Conservation (phyloP, 2,888 invertebrate species). For the Eupithecia vulgata region DNA sequence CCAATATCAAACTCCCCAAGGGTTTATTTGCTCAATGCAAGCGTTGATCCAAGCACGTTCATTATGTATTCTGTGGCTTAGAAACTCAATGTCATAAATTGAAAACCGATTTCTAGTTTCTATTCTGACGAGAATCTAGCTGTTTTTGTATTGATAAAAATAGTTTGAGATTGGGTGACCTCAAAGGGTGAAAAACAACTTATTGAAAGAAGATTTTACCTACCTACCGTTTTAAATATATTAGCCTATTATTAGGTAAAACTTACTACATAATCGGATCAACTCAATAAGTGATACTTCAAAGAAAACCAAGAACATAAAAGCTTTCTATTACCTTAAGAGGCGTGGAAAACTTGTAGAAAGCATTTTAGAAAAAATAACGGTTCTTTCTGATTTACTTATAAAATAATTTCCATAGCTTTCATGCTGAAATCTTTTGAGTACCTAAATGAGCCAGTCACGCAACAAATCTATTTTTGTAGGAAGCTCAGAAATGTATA, state of each 20-base stretch:
- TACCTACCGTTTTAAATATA: background rate
- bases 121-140: background rate
- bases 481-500: too few species aligned
- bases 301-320: background rate
- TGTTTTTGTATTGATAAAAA: background rate
- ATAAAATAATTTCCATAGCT: slow-evolving; percentile 1
- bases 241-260: background rate
- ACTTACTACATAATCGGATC: background rate
- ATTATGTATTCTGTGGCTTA: background rate
- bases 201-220: background rate
- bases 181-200: background rate
- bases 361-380: background rate
- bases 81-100: background rate
- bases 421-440: background rate
- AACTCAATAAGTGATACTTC: background rate
- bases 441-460: background rate
- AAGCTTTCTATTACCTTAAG: background rate
- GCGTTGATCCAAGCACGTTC: background rate
- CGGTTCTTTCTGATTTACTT: background rate
- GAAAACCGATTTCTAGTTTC: background rate
- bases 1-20: background rate
- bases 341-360: background rate
- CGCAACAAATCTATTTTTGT: background rate
- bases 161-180: background rate
- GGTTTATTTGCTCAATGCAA: background rate